These are phyloP conservation scores for Drosophila parthenogenetica DNA, from an alignment of 2,888 invertebrate species.

Conservation along the genomic window DNA sequence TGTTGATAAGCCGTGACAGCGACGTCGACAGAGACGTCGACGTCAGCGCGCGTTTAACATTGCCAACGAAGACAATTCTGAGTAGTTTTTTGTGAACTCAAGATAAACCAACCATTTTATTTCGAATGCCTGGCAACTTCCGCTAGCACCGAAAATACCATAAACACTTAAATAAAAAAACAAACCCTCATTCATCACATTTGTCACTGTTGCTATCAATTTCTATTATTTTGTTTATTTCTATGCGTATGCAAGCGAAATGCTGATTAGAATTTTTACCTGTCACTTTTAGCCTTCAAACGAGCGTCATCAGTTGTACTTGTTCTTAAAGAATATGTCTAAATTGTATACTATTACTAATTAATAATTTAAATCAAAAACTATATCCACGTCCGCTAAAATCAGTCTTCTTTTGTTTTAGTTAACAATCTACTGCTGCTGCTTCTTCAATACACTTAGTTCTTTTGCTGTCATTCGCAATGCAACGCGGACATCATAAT, in stretches of 20 bases:
- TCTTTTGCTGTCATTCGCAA: constrained; percentile 50
- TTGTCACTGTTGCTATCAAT: background rate
- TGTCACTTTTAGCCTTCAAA: constrained; percentile 23
- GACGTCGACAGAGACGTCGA: background rate
- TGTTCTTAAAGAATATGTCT: background rate
- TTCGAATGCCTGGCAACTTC: constrained; percentile 30
- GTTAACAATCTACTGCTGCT: constrained; percentile 27
- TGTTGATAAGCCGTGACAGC: constrained; percentile 40
- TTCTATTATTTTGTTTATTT: constrained; percentile 5
- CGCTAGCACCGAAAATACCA: constrained; percentile 15
- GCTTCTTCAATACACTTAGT: constrained; percentile 34
- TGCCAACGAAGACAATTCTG: constrained; percentile 26
- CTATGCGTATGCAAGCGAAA: background rate
- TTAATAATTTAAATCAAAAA: constrained; percentile 14
- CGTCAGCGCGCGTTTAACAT: constrained; percentile 7
- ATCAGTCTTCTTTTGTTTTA: constrained; percentile 41
- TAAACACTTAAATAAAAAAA: constrained; percentile 18
- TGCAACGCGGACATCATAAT: constrained; percentile 9
- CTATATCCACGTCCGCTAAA: constrained; percentile 48
- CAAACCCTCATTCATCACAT: background rate
- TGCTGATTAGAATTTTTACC: constrained; percentile 28
- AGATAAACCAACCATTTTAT: constrained; percentile 32
- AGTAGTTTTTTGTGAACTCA: constrained; percentile 9
- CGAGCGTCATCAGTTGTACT: constrained; percentile 1
- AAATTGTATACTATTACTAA: constrained; percentile 4